Evolutionary conservation across 2,797 vertebrate species (phyloP).

Genomic region (Hydrophis major): DNA sequence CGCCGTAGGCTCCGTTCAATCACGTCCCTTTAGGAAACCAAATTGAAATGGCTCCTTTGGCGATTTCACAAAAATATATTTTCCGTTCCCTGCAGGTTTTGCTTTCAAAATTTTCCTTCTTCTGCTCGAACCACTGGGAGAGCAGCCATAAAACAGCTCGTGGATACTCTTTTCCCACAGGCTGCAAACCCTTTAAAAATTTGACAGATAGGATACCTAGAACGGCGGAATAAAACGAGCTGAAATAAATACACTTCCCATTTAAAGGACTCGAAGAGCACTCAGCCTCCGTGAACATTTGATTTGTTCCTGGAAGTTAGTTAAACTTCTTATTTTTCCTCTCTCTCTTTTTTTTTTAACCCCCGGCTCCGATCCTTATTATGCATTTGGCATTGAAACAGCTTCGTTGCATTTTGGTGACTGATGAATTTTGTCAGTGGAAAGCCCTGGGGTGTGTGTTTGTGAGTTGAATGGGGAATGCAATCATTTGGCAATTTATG

Average conservation of each 20-base stretch:
- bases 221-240: slow-evolving; percentile 29
- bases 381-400: background rate
- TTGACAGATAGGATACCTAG: slow-evolving; percentile 27
- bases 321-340: background rate
- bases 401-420: background rate
- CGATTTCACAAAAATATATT: background rate
- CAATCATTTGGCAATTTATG: background rate
- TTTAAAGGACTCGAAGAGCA: slow-evolving; percentile 12
- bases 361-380: background rate
- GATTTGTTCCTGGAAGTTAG: slow-evolving; percentile 24
- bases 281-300: slow-evolving; percentile 46
- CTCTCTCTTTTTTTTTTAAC: background rate
- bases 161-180: background rate
- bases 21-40: background rate
- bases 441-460: background rate
- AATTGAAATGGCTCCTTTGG: background rate
- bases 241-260: slow-evolving; percentile 40
- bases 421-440: slow-evolving; percentile 13
- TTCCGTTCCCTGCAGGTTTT: background rate
- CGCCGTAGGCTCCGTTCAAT: background rate
- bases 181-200: slow-evolving; percentile 33
- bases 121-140: background rate
- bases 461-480: background rate
- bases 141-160: background rate
- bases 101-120: background rate